Evolutionary conservation across 2,888 invertebrate species (phyloP).

Genomic region (Odontothrips loti): DNA sequence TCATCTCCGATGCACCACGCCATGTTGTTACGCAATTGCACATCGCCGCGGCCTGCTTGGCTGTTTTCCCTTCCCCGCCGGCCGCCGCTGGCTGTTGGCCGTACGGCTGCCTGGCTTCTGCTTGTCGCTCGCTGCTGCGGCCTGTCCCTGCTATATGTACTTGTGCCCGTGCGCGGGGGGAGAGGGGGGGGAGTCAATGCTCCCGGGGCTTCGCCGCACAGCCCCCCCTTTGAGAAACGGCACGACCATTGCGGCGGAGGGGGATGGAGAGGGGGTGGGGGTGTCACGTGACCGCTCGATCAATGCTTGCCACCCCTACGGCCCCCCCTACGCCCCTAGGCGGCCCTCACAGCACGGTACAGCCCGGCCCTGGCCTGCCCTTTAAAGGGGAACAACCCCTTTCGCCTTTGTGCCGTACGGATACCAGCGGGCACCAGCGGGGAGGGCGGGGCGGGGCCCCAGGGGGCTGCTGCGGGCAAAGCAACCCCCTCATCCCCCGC

Average conservation of each 20-base stretch:
- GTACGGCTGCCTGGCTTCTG: too few relatives aligned
- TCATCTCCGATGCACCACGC: too few relatives aligned
- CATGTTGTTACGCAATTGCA: too few relatives aligned
- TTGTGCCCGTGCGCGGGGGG: too few relatives aligned
- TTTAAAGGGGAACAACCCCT: slow-evolving; percentile 8
- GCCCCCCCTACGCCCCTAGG: slow-evolving; percentile 30
- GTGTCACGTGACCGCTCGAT: slow-evolving; percentile 19
- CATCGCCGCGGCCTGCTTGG: too few relatives aligned
- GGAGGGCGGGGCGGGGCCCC: background rate
- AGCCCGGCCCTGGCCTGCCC: background rate
- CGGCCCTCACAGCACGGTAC: background rate
- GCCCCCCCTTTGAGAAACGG: background rate
- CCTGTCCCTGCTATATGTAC: too few relatives aligned
- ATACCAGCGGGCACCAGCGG: too few relatives aligned
- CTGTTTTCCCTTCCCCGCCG: too few relatives aligned
- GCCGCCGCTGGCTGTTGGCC: too few relatives aligned
- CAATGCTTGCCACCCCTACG: background rate
- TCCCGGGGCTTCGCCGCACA: background rate
- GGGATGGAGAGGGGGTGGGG: background rate
- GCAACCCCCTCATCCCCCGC: background rate
- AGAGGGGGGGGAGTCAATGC: background rate
- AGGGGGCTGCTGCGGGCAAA: background rate
- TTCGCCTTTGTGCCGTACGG: background rate
- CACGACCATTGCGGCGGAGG: background rate
- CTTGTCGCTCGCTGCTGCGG: too few relatives aligned